A percentile compares a stretch with the other conserved stretches of the same genome.
Conservation (phyloP, 2,888 invertebrate species). For the Lasiommata megera region DNA sequence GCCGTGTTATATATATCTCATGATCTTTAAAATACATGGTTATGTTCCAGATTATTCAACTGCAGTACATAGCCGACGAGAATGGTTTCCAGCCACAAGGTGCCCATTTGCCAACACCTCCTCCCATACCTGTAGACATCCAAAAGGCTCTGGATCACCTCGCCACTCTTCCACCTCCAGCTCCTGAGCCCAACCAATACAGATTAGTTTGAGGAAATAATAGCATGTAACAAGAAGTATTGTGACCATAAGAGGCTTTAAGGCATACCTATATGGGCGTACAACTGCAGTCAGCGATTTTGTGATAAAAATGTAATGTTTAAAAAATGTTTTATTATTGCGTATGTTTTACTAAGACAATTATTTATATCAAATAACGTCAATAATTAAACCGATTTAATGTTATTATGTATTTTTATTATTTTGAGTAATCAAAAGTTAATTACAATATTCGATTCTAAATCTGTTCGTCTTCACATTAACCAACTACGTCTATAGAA, state of each 20-base stretch:
- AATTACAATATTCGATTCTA: no score
- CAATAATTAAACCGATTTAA: background rate
- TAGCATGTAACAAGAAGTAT: conserved; percentile 14
- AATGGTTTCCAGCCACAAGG: conserved; percentile 87
- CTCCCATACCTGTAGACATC: conserved; percentile 86
- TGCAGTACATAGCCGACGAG: conserved; percentile 86
- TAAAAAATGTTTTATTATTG: no score
- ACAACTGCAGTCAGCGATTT: background rate
- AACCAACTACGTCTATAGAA: no score
- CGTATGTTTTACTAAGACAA: no score
- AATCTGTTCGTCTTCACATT: no score
- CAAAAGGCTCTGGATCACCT: conserved; percentile 84
- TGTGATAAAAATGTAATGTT: background rate
- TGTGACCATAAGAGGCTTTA: conserved; percentile 16
- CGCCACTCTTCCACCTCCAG: conserved; percentile 81
- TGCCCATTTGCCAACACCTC: conserved; percentile 83
- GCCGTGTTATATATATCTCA: no score
- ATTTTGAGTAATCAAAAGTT: no score
- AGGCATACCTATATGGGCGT: background rate
- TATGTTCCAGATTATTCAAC: conserved; percentile 72
- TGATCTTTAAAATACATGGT: background rate
- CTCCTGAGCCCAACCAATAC: conserved; percentile 42
- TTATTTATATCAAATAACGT: background rate
- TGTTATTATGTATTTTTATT: background rate
- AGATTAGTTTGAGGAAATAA: conserved; percentile 14